These are phyloP conservation scores for Terebella lapidaria DNA, from an alignment of 2,888 invertebrate genomes.

Conservation along the genomic window DNA sequence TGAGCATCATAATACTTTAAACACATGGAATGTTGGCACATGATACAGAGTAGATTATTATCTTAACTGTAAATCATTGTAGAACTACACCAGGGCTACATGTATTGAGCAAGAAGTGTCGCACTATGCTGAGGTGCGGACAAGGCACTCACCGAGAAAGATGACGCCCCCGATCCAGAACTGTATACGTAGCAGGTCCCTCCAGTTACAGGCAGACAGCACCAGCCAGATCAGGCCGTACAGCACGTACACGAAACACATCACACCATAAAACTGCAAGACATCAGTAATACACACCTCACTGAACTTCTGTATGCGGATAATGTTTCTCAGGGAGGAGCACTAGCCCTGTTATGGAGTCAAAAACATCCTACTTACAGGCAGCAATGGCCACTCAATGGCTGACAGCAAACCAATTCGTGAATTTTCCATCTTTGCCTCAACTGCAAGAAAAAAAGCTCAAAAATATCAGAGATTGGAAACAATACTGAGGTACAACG, in stretches of 20 bases:
- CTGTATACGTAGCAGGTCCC: conserved; percentile 84
- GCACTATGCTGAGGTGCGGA: no score
- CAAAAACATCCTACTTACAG: conserved; percentile 59
- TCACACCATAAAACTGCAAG: conserved; percentile 77
- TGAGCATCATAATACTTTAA: conserved; percentile 1
- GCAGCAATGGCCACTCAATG: conserved; percentile 80
- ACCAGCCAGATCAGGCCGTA: conserved; percentile 77
- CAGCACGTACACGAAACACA: conserved; percentile 83
- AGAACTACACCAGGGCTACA: no score
- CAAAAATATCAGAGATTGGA: no score
- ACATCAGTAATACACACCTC: no score
- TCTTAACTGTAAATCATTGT: no score
- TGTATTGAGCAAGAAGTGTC: background rate
- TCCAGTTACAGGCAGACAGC: conserved; percentile 81
- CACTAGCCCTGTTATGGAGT: background rate
- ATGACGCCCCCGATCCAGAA: conserved; percentile 95
- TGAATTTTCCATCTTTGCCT: background rate
- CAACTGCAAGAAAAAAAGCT: conserved; percentile 1
- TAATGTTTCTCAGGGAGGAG: no score
- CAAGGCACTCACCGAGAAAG: conserved; percentile 62
- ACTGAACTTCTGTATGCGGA: no score
- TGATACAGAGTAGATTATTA: background rate
- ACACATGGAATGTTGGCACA: background rate
- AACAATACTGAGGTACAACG: no score
- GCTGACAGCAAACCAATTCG: conserved; percentile 76